Conservation (phyloP, 2,113 vertebrate species). For the Felis chaus region DNA sequence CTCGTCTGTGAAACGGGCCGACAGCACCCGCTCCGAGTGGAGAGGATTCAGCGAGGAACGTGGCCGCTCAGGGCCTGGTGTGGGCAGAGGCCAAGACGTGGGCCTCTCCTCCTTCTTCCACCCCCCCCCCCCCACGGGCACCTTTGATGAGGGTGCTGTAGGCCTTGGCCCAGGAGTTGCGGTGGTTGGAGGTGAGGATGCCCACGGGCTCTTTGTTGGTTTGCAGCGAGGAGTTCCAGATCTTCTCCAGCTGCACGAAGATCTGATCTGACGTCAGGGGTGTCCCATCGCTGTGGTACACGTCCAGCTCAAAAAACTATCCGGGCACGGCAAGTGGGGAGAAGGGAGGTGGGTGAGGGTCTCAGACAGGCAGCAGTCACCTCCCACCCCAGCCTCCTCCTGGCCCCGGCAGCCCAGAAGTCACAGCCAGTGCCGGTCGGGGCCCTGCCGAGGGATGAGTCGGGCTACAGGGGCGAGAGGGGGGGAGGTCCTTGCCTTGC, state of each 20-base stretch:
- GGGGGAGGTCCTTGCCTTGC: too few species aligned
- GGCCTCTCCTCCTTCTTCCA: neutral
- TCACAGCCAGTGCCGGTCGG: neutral
- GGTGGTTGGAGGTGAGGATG: constrained; percentile 96
- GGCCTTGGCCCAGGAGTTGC: constrained; percentile 98
- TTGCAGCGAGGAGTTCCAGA: constrained; percentile 98
- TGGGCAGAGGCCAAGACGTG: neutral
- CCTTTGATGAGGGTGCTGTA: constrained; percentile 97
- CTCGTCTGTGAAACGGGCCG: neutral
- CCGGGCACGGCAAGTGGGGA: neutral
- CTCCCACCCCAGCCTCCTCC: neutral
- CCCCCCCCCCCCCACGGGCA: constrained; percentile 49
- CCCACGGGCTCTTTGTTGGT: constrained; percentile 98
- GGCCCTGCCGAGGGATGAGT: neutral
- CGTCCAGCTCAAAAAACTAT: constrained; percentile 96
- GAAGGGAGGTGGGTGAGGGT: neutral
- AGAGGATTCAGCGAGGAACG: neutral
- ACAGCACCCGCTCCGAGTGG: rapidly evolving
- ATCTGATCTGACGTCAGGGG: constrained; percentile 94
- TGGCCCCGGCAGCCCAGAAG: neutral
- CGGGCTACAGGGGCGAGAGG: neutral
- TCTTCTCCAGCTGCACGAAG: constrained; percentile 96
- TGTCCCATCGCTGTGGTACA: constrained; percentile 94
- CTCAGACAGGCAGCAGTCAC: neutral
- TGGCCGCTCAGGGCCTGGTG: neutral